phyloP scores from a whole-genome alignment of 2,113 vertebrate species.

The Trogon melanurus region DNA sequence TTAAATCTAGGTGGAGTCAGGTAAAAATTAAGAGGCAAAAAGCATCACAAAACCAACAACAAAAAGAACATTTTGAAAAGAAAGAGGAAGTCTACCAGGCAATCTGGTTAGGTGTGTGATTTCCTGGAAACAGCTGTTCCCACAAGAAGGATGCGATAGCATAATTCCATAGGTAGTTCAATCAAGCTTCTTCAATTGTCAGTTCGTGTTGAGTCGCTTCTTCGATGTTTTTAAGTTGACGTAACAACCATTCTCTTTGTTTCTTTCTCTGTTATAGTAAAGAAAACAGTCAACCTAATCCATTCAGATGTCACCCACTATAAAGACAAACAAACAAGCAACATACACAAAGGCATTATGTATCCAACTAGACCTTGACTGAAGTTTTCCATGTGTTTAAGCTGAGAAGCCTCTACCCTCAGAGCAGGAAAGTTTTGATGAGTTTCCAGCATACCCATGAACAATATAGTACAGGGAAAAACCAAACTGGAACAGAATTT shows the following conservation, averaged over 20 bases:
- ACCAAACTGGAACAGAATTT: not conserved
- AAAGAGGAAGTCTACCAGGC: not conserved
- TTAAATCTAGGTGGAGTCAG: not conserved
- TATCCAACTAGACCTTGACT: not conserved
- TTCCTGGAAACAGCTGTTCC: not conserved
- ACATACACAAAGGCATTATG: not conserved
- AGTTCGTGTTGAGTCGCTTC: conserved; percentile 80
- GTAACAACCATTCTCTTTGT: conserved; percentile 74
- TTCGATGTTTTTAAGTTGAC: conserved; percentile 81
- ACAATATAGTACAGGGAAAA: not conserved
- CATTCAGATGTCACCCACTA: not conserved
- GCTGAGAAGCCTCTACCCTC: not conserved
- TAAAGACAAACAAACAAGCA: not conserved
- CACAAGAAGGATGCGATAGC: not conserved
- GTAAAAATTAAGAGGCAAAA: not conserved
- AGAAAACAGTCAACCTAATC: not conserved
- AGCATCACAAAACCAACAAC: not conserved
- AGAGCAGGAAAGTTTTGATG: not conserved
- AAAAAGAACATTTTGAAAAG: not conserved
- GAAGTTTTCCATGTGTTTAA: not conserved
- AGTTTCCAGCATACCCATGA: not conserved
- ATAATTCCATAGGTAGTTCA: not conserved
- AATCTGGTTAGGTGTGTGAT: not conserved
- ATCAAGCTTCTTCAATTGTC: conserved; percentile 69
- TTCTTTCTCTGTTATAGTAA: conserved; percentile 31